Conservation (phyloP, 2,888 invertebrate species). For the Caenorhabditis uteleia region DNA sequence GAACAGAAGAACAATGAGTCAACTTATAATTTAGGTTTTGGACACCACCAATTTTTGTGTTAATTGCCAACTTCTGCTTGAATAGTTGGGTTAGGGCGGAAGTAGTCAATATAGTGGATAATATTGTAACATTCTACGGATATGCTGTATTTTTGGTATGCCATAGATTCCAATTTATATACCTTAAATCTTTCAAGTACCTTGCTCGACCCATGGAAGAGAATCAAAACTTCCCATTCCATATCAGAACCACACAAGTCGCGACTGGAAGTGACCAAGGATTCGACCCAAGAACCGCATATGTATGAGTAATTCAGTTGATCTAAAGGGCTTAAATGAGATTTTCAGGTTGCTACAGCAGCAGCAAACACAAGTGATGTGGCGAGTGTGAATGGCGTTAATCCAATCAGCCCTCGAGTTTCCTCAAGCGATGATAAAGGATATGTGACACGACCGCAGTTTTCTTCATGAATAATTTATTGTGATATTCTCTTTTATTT, state of each 20-base stretch:
- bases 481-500: background rate
- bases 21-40: slow-evolving; percentile 76
- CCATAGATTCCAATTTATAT: slow-evolving; percentile 4
- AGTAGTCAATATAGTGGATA: slow-evolving; percentile 78
- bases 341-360: slow-evolving; percentile 7
- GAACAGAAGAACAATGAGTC: background rate
- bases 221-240: slow-evolving; percentile 88
- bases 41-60: slow-evolving; percentile 81
- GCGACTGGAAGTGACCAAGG: slow-evolving; percentile 67
- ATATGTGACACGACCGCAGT: slow-evolving; percentile 17
- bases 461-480: background rate
- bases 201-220: slow-evolving; percentile 84
- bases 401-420: too few relatives aligned
- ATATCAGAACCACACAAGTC: slow-evolving; percentile 83
- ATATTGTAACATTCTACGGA: slow-evolving; percentile 77
- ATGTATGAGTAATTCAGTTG: slow-evolving; percentile 33
- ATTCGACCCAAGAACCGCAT: slow-evolving; percentile 42
- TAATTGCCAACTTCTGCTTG: slow-evolving; percentile 81
- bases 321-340: background rate
- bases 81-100: slow-evolving; percentile 83
- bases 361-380: slow-evolving; percentile 13
- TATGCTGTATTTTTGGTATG: slow-evolving; percentile 79
- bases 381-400: too few relatives aligned
- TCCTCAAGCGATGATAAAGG: slow-evolving; percentile 12
- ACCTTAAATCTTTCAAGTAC: slow-evolving; percentile 74